A percentile compares a stretch with the other conserved stretches of the same genome.
These are phyloP conservation scores for Odontomyia ornata DNA, from an alignment of 2,888 invertebrate genomes.

Conservation along the genomic window DNA sequence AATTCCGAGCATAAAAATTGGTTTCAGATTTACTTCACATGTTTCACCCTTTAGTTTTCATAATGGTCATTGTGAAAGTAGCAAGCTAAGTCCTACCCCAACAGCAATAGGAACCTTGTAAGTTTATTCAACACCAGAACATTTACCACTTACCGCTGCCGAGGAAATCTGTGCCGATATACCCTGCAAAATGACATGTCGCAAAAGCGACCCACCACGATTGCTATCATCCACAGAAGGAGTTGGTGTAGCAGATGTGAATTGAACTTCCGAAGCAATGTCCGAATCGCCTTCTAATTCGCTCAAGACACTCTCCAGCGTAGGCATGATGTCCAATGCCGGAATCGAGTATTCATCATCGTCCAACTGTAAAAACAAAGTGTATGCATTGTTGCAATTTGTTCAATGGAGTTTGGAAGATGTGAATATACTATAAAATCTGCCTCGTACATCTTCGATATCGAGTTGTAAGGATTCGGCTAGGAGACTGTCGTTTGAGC, in stretches of 20 bases:
- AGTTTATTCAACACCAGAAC: too few relatives aligned
- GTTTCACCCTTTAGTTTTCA: too few relatives aligned
- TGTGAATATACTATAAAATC: slow-evolving; percentile 26
- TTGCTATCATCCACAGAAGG: slow-evolving; percentile 61
- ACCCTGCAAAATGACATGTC: slow-evolving; percentile 84
- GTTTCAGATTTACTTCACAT: too few relatives aligned
- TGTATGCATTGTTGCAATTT: background rate
- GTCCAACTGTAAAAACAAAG: slow-evolving; percentile 69
- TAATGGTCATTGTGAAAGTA: too few relatives aligned
- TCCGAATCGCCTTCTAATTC: slow-evolving; percentile 75
- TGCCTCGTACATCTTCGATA: slow-evolving; percentile 71
- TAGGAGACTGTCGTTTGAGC: slow-evolving; percentile 73
- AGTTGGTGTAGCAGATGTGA: slow-evolving; percentile 63
- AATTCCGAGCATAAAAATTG: too few relatives aligned
- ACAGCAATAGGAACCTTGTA: too few relatives aligned
- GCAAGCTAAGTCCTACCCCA: too few relatives aligned
- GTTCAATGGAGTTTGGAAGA: background rate
- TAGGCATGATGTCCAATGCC: slow-evolving; percentile 77
- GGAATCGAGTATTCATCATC: slow-evolving; percentile 84
- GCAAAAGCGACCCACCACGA: slow-evolving; percentile 72
- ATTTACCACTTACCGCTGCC: slow-evolving; percentile 73
- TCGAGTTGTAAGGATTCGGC: slow-evolving; percentile 70
- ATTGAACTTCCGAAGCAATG: slow-evolving; percentile 64
- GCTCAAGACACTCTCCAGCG: slow-evolving; percentile 83
- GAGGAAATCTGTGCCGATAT: slow-evolving; percentile 88